Conservation (phyloP, 1,140 invertebrate genomes). For the Daktulosphaira vitifoliae region DNA sequence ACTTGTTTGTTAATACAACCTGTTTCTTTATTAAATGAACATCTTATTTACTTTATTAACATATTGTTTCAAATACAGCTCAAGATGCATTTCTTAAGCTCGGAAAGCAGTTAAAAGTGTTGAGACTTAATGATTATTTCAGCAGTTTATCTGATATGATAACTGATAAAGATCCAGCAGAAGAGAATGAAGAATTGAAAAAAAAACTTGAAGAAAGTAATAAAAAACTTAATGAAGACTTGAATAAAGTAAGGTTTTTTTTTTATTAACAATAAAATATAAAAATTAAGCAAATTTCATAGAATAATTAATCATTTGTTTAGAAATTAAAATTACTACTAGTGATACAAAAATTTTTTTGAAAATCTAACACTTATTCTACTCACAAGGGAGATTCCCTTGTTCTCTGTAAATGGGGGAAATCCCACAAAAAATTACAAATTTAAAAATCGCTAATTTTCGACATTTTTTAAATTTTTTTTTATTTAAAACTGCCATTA, state of each 20-base stretch:
- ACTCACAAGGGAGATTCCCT: too few species aligned
- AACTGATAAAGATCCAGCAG: conserved; percentile 2
- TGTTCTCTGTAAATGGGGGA: too few species aligned
- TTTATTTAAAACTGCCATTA: too few species aligned
- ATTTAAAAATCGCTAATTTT: too few species aligned
- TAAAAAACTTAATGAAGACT: not conserved
- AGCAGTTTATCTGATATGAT: not conserved
- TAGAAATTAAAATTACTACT: not conserved
- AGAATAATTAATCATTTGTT: not conserved
- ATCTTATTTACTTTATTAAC: too few species aligned
- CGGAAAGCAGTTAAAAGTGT: not conserved
- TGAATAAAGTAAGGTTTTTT: not conserved
- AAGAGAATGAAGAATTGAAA: not conserved
- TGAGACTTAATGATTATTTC: conserved; percentile 9
- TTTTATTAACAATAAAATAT: not conserved
- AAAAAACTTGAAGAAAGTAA: conserved; percentile 23
- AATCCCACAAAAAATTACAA: too few species aligned
- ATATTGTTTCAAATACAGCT: too few species aligned
- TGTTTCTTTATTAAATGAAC: too few species aligned
- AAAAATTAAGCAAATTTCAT: not conserved
- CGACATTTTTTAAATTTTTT: too few species aligned
- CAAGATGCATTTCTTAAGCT: conserved; percentile 10
- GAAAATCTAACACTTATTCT: too few species aligned
- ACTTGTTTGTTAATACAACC: too few species aligned
- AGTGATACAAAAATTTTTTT: too few species aligned